phyloP scores from a whole-genome alignment of 2,113 vertebrate genomes.

The Scolopax mira region DNA sequence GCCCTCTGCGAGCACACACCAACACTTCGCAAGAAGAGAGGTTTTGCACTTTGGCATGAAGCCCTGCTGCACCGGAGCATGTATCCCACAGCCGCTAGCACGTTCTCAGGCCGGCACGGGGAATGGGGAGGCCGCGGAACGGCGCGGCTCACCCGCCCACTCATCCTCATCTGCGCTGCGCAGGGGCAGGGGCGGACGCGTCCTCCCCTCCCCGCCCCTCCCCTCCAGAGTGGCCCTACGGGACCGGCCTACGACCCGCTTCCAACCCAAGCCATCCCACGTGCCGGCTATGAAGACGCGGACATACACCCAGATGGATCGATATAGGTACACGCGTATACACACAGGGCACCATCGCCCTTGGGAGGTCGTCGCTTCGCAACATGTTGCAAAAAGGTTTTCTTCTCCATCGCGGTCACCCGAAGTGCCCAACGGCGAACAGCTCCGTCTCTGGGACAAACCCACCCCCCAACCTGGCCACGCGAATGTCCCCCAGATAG shows the following conservation, averaged over 20 bases:
- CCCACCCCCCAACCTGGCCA: not conserved
- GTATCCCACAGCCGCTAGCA: not conserved
- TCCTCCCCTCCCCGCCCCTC: not conserved
- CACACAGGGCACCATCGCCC: not conserved
- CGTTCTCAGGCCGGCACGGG: not conserved
- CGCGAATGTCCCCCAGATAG: not conserved
- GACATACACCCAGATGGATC: fast-evolving
- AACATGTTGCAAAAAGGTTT: not conserved
- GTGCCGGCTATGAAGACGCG: not conserved
- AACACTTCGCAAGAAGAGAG: not conserved
- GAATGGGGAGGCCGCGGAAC: not conserved
- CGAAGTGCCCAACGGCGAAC: not conserved
- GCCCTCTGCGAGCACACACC: not conserved
- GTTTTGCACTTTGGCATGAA: not conserved
- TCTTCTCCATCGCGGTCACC: not conserved
- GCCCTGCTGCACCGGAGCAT: not conserved
- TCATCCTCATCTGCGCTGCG: not conserved
- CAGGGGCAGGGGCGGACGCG: not conserved
- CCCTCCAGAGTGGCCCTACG: not conserved
- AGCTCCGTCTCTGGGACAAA: not conserved
- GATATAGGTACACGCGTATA: not conserved
- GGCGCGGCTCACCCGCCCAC: not conserved
- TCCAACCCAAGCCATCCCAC: not conserved
- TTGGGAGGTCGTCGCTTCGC: constrained; percentile 19
- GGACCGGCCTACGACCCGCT: not conserved